phyloP scores from a whole-genome alignment of 2,888 invertebrate species.

The Leucoma salicis region DNA sequence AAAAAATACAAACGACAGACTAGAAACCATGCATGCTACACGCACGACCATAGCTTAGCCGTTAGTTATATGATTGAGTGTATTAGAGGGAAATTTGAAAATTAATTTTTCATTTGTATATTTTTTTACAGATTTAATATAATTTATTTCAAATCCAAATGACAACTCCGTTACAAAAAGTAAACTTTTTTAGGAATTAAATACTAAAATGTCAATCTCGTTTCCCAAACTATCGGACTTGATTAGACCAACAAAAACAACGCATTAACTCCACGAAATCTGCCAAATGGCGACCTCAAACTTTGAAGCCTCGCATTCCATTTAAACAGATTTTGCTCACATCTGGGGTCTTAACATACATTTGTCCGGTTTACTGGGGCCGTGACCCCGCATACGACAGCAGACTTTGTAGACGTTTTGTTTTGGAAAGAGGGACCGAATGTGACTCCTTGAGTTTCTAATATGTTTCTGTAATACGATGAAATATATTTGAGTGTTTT shows the following conservation, averaged over 20 bases:
- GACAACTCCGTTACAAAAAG: no score
- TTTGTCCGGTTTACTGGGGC: conserved; percentile 47
- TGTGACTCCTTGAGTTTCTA: neutral
- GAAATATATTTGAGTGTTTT: no score
- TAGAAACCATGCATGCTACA: no score
- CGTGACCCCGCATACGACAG: conserved; percentile 47
- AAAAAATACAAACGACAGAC: no score
- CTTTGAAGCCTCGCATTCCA: conserved; percentile 41
- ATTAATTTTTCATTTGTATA: no score
- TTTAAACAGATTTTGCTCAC: conserved; percentile 44
- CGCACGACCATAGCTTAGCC: no score
- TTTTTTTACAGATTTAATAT: no score
- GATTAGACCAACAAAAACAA: conserved; percentile 26
- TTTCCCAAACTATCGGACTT: conserved; percentile 35
- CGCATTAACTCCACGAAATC: conserved; percentile 28
- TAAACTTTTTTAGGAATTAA: neutral
- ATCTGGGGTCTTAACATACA: conserved; percentile 45
- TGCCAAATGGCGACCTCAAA: conserved; percentile 36
- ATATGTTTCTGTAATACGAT: neutral
- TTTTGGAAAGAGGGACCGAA: neutral
- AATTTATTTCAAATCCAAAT: no score
- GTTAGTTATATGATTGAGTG: no score
- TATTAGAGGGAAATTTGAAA: no score
- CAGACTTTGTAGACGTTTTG: neutral
- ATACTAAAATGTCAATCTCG: conserved; percentile 7